These are phyloP conservation scores for Microvelia longipes DNA, from an alignment of 1,140 invertebrate genomes.

Conservation along the genomic window DNA sequence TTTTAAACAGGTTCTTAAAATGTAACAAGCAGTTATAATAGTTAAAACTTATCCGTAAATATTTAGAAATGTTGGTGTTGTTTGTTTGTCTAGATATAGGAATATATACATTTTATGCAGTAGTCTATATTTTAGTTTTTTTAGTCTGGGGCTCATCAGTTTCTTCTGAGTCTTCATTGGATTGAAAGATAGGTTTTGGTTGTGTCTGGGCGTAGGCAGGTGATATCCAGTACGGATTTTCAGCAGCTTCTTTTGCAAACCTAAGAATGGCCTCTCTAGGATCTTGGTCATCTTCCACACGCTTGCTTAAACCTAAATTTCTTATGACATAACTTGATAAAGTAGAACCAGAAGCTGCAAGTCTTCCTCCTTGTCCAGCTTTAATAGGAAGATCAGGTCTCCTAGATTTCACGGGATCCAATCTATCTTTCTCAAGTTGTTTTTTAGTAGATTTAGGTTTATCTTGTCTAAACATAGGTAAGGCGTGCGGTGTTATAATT, in stretches of 20 bases:
- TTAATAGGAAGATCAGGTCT: conserved; percentile 96
- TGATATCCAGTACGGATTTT: conserved; percentile 79
- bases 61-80: too few relatives aligned
- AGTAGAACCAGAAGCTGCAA: conserved; percentile 88
- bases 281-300: conserved; percentile 90
- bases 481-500: conserved; percentile 92
- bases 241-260: conserved; percentile 88
- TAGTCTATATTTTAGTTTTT: conserved; percentile 18
- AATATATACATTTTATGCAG: too few relatives aligned
- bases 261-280: conserved; percentile 92
- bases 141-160: conserved; percentile 15
- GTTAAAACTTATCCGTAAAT: too few relatives aligned
- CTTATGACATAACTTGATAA: conserved; percentile 93
- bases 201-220: conserved; percentile 44
- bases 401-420: conserved; percentile 83
- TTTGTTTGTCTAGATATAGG: too few relatives aligned
- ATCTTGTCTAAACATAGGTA: conserved; percentile 89
- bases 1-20: too few relatives aligned
- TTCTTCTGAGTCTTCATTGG: conserved; percentile 28
- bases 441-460: conserved; percentile 76
- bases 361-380: conserved; percentile 73
- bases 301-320: conserved; percentile 82
- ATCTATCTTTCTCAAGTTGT: conserved; percentile 76
- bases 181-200: conserved; percentile 38
- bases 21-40: too few relatives aligned